A percentile compares a stretch with the other conserved stretches of the same genome.
phyloP scores from a whole-genome alignment of 2,888 invertebrate genomes.

The Blera fallax region DNA sequence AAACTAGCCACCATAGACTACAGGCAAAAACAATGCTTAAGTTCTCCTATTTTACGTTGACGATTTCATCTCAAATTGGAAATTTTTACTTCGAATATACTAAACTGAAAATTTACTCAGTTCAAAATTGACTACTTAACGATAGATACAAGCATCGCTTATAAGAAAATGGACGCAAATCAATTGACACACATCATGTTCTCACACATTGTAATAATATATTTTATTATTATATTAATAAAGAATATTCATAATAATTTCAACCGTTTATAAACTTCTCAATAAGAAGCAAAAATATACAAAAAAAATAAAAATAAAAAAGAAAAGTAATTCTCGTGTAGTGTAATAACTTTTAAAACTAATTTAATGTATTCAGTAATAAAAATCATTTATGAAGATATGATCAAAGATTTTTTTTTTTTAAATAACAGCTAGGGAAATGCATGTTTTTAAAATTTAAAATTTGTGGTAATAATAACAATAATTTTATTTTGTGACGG shows the following conservation, averaged over 20 bases:
- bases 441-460: no score
- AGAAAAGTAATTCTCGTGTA: constrained; percentile 42
- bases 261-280: constrained; percentile 54
- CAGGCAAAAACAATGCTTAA: neutral
- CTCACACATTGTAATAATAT: constrained; percentile 59
- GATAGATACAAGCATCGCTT: constrained; percentile 5
- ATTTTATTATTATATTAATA: constrained; percentile 62
- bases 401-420: neutral
- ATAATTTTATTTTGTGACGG: no score
- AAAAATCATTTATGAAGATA: constrained; percentile 47
- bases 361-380: constrained; percentile 60
- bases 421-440: no score
- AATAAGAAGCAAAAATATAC: constrained; percentile 43
- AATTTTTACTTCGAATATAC: constrained; percentile 21
- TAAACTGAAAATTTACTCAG: neutral
- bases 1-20: neutral
- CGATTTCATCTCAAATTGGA: neutral
- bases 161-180: neutral
- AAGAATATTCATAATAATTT: constrained; percentile 58
- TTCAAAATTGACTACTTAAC: constrained; percentile 10
- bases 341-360: constrained; percentile 56
- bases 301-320: constrained; percentile 18
- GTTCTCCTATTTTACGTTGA: neutral
- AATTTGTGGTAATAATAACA: no score
- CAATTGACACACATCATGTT: constrained; percentile 31